Conservation (phyloP, 2,113 vertebrate genomes). For the Gallinago paraguaiae region DNA sequence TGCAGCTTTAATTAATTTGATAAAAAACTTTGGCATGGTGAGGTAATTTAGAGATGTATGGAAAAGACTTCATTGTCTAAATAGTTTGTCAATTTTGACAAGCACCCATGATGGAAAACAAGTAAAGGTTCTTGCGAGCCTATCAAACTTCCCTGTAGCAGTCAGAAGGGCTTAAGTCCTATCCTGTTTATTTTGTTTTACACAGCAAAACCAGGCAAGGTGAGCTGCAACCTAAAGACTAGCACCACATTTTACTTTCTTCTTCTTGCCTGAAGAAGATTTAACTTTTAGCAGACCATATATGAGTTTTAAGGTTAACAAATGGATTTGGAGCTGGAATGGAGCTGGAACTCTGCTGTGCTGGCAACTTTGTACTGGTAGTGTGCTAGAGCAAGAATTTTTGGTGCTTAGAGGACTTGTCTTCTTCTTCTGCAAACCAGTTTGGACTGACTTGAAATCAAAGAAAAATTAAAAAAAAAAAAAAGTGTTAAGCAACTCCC, state of each 20-base stretch:
- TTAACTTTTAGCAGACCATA: background rate
- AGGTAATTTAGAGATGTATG: background rate
- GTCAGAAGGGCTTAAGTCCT: background rate
- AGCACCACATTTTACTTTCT: background rate
- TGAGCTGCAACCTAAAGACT: background rate
- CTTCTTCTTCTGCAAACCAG: background rate
- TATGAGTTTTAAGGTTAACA: background rate
- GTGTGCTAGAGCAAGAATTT: background rate
- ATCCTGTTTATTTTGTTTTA: background rate
- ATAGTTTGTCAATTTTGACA: slow-evolving; percentile 20
- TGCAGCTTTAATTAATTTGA: slow-evolving; percentile 43
- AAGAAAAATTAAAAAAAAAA: background rate
- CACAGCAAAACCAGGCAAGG: background rate
- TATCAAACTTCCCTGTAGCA: background rate
- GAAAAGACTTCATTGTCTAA: slow-evolving; percentile 5
- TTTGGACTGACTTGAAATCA: background rate
- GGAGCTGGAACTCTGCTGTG: background rate
- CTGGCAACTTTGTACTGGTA: background rate
- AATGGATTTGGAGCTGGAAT: background rate
- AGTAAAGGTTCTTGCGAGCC: background rate
- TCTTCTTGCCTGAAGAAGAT: background rate
- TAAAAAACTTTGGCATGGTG: background rate
- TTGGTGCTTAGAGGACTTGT: background rate
- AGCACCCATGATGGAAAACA: background rate
- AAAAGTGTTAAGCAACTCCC: background rate